A percentile compares a stretch with the other conserved stretches of the same genome.
phyloP scores from a whole-genome alignment of 2,113 vertebrate species.

The Rhinolophus sinicus region DNA sequence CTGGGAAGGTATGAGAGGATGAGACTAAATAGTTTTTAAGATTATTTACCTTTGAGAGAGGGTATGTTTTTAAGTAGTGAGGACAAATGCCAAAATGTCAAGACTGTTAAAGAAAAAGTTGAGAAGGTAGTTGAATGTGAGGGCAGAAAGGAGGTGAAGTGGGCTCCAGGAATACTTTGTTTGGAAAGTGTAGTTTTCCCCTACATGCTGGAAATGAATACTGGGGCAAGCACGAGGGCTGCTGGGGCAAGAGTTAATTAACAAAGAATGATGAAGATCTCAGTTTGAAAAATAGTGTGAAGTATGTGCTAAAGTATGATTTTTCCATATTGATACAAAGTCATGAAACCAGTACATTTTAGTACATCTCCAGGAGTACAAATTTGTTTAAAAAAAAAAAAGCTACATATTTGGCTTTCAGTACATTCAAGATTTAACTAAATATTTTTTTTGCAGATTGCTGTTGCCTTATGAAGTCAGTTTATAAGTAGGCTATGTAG shows the following conservation, averaged over 20 bases:
- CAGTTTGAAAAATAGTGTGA: neutral
- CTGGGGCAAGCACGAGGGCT: accelerated
- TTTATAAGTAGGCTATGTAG: slow-evolving; percentile 44
- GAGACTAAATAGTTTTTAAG: neutral
- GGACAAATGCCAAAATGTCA: neutral
- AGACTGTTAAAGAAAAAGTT: neutral
- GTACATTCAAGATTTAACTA: slow-evolving; percentile 27
- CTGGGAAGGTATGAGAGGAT: neutral
- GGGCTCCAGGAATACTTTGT: neutral
- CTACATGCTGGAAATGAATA: neutral
- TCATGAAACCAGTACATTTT: neutral
- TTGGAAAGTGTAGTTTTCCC: neutral
- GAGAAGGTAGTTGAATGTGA: neutral
- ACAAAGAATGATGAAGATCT: neutral
- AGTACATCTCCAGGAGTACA: neutral
- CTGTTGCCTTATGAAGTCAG: slow-evolving; percentile 14
- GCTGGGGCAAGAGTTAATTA: neutral
- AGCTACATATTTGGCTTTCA: slow-evolving; percentile 12
- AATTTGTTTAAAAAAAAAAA: neutral
- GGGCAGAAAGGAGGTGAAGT: neutral
- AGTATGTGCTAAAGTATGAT: neutral
- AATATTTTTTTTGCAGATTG: slow-evolving; percentile 59
- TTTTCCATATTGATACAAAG: neutral
- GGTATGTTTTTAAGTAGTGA: neutral
- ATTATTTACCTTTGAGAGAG: neutral